Conservation (phyloP, 1,140 invertebrate genomes). For the Diabrotica undecimpunctata region DNA sequence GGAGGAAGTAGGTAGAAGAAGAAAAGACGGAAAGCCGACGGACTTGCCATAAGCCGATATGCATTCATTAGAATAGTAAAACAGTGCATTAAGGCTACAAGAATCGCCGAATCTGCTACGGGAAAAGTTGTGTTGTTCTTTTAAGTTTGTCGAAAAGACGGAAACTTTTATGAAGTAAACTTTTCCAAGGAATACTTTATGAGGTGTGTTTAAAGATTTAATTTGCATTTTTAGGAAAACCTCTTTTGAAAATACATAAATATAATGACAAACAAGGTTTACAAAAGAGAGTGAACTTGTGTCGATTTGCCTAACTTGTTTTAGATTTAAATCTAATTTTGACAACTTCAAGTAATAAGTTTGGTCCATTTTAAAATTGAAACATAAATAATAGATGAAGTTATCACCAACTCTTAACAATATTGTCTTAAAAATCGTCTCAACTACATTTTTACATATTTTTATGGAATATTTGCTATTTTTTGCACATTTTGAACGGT, state of each 20-base stretch:
- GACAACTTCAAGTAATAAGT: background rate
- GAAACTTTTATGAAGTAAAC: conserved; percentile 34
- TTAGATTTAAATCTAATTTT: background rate
- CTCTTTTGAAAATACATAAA: conserved; percentile 18
- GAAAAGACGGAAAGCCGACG: conserved; percentile 2
- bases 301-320: background rate
- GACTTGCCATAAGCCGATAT: conserved; percentile 34
- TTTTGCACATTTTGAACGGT: no score
- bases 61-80: conserved; percentile 39
- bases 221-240: conserved; percentile 29
- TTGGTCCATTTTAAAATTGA: no score
- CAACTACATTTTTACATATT: no score
- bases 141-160: conserved; percentile 31
- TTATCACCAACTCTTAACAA: no score
- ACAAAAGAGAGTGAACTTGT: background rate
- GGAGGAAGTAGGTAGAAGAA: background rate
- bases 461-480: no score
- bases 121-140: conserved; percentile 36
- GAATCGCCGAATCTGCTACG: conserved; percentile 31
- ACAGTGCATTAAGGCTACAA: conserved; percentile 33
- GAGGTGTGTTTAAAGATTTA: conserved; percentile 32
- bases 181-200: conserved; percentile 29
- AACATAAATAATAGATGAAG: no score
- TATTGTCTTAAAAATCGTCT: no score
- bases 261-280: conserved; percentile 11